These are phyloP conservation scores for Antheraea assamensis DNA, from an alignment of 2,888 invertebrate species.

Conservation along the genomic window DNA sequence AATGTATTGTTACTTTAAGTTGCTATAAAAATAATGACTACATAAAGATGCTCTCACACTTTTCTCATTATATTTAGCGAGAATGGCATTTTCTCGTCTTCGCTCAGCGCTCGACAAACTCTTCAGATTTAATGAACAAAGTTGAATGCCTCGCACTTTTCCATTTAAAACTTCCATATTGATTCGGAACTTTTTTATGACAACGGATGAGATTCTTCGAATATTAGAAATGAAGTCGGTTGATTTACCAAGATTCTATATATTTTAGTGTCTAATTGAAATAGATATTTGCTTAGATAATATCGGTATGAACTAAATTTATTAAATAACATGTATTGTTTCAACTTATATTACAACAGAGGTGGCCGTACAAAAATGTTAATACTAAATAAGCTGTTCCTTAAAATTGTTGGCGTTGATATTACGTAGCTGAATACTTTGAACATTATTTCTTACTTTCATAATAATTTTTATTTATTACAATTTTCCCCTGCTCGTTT, in stretches of 20 bases:
- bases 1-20: constrained; percentile 9
- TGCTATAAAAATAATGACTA: constrained; percentile 37
- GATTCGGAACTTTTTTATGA: constrained; percentile 64
- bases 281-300: background rate
- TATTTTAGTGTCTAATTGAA: background rate
- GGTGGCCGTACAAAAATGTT: no score
- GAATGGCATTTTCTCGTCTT: constrained; percentile 54
- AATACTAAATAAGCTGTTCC: background rate
- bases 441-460: background rate
- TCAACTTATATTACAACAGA: no score
- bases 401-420: background rate
- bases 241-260: background rate
- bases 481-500: background rate
- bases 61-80: constrained; percentile 57
- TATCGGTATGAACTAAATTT: background rate
- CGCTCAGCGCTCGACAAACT: constrained; percentile 50
- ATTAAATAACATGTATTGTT: background rate
- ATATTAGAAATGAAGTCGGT: constrained; percentile 19
- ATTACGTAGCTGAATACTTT: background rate
- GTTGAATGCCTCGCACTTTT: constrained; percentile 67
- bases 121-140: constrained; percentile 75
- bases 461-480: background rate
- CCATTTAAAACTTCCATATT: constrained; percentile 74
- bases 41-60: constrained; percentile 44
- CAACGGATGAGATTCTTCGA: constrained; percentile 52